Base-by-base conservation (phyloP, 30 jellyfish, hydroid and myxozoan species). In the Hydra vulgaris region DNA sequence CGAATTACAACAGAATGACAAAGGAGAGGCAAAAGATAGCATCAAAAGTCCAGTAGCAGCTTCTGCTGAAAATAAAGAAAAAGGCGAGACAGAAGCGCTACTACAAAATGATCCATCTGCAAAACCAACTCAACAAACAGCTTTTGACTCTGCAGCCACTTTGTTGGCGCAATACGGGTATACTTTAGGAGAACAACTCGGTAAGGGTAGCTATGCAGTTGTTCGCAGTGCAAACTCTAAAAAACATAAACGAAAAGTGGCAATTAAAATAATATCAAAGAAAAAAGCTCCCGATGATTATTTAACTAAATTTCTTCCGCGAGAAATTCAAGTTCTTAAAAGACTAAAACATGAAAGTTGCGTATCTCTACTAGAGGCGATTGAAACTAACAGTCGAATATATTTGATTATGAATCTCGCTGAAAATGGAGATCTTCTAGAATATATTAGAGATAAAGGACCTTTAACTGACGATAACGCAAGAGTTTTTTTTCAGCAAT, bases 221-320 rank as follows among this genome's bases (percentile, higher is more conserved):
- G 98, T 92, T 18, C 82, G 94, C 40, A 27, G 94, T 68, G 98
- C 98, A 69, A 87, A 81, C 25, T 92, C 98, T 20, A 92, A 86
- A 74, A 87, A 87, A 82, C 98, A 92, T 74, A 84, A 82, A 80
- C 72, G 96, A 26, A 80, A 79, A 26, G 96, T 92, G 0, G 98
- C 98, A 18, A 92, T 92, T 23, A 92, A 92, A 69, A 92, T 92
- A 25, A 92, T 92, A n/a, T 92, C 98, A 21, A 92, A 92, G 78
- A 92, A 92, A 84, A 92, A 92, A 80, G 98, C 98, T 0, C 98
- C 98, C 12, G 98, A 92, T 21, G 98, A 92, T 74, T 92, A 92
- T 86, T 40, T 92, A 61, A 84, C 96, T 0, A 92, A 92, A 76
- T 92, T 92, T 81, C 72, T 92, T 18, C 98, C 98, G 25, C 83